Conservation (phyloP, 2,113 vertebrate species). For the Psettodes erumei region DNA sequence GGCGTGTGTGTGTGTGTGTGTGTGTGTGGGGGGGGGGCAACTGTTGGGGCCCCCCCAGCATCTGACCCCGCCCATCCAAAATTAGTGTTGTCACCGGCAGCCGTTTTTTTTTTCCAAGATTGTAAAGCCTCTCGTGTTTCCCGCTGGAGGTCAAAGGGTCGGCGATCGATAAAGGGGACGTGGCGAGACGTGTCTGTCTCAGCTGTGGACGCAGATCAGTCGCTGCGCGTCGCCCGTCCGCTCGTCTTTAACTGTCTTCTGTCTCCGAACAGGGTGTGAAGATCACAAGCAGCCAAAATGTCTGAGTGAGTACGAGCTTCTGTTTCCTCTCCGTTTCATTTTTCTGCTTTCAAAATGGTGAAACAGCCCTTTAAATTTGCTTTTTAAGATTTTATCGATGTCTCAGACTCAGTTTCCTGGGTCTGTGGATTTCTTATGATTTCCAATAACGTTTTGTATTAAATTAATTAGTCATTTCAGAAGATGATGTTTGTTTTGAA, state of each 20-base stretch:
- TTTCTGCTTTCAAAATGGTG: too few relatives aligned
- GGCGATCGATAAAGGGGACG: slow-evolving; percentile 22
- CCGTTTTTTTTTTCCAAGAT: slow-evolving; percentile 13
- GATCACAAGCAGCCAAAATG: slow-evolving; percentile 70
- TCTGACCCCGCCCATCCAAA: slow-evolving; percentile 43
- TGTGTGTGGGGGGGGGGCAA: slow-evolving; percentile 27
- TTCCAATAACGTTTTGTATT: not conserved
- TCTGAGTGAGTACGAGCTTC: slow-evolving; percentile 78
- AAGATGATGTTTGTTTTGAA: not conserved
- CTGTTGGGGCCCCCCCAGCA: not conserved
- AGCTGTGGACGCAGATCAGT: slow-evolving; percentile 2
- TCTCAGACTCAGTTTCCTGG: not conserved
- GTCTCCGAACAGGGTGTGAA: slow-evolving; percentile 68
- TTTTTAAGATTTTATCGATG: too few relatives aligned
- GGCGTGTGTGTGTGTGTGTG: too few relatives aligned
- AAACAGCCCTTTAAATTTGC: too few relatives aligned
- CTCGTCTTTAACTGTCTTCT: slow-evolving; percentile 26
- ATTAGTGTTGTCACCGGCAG: slow-evolving; percentile 54
- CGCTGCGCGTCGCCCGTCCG: not conserved
- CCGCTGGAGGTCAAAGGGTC: slow-evolving; percentile 21
- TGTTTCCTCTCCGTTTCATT: not conserved
- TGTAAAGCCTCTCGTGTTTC: slow-evolving; percentile 24
- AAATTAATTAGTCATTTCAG: too few relatives aligned
- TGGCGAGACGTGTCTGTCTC: not conserved
- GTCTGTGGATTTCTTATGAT: not conserved